phyloP scores from a whole-genome alignment of 2,888 invertebrate species.

The Nemapogon koenigi region DNA sequence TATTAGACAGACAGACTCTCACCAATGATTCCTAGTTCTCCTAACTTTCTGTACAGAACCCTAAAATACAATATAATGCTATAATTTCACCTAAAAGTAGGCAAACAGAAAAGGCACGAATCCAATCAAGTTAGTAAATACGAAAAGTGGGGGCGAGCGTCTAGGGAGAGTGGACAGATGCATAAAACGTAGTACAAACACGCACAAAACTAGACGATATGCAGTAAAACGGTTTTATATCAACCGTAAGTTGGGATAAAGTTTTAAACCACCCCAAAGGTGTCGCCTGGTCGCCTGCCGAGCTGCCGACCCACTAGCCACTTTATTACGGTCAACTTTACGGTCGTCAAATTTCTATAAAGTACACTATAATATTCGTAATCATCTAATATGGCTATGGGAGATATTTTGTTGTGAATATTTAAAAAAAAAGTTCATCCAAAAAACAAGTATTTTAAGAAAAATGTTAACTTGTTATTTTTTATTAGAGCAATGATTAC shows the following conservation, averaged over 20 bases:
- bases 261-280: conserved; percentile 31
- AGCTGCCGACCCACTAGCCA: conserved; percentile 21
- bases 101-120: conserved; percentile 55
- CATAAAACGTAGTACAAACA: conserved; percentile 30
- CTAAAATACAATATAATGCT: too few relatives aligned
- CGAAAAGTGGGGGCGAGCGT: conserved; percentile 17
- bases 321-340: conserved; percentile 49
- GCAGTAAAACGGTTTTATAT: conserved; percentile 55
- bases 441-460: too few relatives aligned
- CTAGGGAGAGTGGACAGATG: conserved; percentile 17
- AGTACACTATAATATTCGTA: conserved; percentile 24
- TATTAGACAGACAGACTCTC: too few relatives aligned
- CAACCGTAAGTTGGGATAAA: conserved; percentile 35
- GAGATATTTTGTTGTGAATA: conserved; percentile 2
- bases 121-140: conserved; percentile 58
- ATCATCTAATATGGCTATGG: conserved; percentile 10
- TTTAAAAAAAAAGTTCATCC: too few relatives aligned
- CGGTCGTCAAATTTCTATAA: conserved; percentile 58
- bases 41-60: too few relatives aligned
- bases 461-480: too few relatives aligned
- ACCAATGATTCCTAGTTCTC: too few relatives aligned
- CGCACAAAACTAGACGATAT: conserved; percentile 26
- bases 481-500: too few relatives aligned
- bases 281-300: too few relatives aligned
- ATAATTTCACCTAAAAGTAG: conserved; percentile 1